Evolutionary conservation across 2,113 vertebrate species (phyloP).

Genomic region (Alligator mississippiensis): DNA sequence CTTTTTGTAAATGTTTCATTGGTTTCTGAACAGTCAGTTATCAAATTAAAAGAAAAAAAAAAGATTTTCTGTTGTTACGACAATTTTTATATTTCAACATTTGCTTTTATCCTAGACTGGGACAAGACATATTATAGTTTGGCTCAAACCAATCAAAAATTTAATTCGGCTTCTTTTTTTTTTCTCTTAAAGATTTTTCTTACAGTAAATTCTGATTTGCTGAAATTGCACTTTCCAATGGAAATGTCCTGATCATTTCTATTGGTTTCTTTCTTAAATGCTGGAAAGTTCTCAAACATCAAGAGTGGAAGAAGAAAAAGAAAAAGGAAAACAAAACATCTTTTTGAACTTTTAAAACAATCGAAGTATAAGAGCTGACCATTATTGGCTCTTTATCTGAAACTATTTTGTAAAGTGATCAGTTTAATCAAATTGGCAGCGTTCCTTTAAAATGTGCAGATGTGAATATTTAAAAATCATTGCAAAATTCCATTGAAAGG

Average conservation of each 20-base stretch:
- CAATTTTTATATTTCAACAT: too few species aligned
- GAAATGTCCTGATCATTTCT: neutral
- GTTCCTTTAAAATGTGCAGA: neutral
- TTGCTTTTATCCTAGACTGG: too few species aligned
- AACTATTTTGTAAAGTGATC: neutral
- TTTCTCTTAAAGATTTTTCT: neutral
- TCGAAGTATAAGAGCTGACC: neutral
- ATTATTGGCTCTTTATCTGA: neutral
- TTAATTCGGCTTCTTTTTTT: neutral
- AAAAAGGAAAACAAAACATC: neutral
- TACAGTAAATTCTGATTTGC: neutral
- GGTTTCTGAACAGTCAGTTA: too few species aligned
- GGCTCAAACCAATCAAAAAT: neutral
- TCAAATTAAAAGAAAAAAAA: too few species aligned
- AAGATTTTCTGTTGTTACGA: too few species aligned
- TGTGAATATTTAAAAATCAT: neutral
- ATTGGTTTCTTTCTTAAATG: neutral
- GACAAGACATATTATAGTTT: neutral
- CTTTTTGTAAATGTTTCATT: too few species aligned
- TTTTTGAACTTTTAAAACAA: neutral
- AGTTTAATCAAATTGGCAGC: neutral
- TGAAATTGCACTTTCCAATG: neutral
- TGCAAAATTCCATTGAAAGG: neutral
- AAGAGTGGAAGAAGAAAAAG: neutral
- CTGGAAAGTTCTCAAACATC: neutral